Conservation (phyloP, 1,140 invertebrate genomes). For the Drosophila funebris region DNA sequence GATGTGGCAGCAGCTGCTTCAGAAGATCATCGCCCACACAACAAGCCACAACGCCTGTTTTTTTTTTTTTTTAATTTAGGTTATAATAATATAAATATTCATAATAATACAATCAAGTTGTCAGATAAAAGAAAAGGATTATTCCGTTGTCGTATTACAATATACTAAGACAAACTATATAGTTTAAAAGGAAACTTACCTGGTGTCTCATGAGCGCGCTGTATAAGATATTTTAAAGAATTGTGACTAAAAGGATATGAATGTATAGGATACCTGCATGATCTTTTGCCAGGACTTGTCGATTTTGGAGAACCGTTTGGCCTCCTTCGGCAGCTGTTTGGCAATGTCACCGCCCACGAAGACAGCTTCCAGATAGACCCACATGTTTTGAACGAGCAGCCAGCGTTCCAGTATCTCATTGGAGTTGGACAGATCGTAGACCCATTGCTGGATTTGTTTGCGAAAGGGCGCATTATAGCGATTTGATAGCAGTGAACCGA, state of each 20-base stretch:
- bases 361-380: conserved; percentile 99
- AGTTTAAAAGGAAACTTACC: conserved; percentile 83
- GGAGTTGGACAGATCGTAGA: conserved; percentile 96
- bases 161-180: background rate
- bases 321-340: conserved; percentile 97
- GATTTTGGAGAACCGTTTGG: conserved; percentile 97
- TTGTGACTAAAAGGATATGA: conserved; percentile 73
- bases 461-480: conserved; percentile 98
- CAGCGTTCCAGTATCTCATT: conserved; percentile 98
- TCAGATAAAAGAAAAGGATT: background rate
- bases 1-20: conserved; percentile 95
- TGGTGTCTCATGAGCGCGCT: conserved; percentile 89
- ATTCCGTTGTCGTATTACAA: background rate
- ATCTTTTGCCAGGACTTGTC: conserved; percentile 99
- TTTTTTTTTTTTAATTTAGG: background rate
- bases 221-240: conserved; percentile 4
- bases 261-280: conserved; percentile 90
- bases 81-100: background rate
- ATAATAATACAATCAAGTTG: background rate
- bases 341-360: conserved; percentile 99
- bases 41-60: conserved; percentile 91
- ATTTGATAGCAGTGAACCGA: conserved; percentile 96
- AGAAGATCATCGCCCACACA: conserved; percentile 98
- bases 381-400: conserved; percentile 98
- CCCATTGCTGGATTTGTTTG: conserved; percentile 98